Base-by-base conservation (phyloP, 2,113 vertebrate species). In the Pelmatolapia mariae region DNA sequence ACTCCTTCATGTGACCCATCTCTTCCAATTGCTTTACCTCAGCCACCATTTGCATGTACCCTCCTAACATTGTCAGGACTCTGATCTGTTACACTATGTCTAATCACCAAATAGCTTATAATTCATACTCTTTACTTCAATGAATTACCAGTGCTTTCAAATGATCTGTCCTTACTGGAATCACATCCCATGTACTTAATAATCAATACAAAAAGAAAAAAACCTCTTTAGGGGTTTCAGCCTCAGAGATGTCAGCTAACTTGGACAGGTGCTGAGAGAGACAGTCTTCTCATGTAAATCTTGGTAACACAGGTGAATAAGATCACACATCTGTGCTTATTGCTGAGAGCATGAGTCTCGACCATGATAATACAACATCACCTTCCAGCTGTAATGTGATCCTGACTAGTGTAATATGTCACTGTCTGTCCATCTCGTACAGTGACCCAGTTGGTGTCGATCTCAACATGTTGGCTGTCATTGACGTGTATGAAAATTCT, bases 401-500 rank as follows among this genome's bases (percentile, higher is more conserved):
- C 54, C 7, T 80, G 81, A 8, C 54, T 24, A 81, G 54, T 86
- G n/a, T 71, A 1, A 3, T 0, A 3, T 6, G 26, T 38, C 2
- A 4, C 1, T 1, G 2, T 53, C 43, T 91, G 57, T 29, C 88
- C 90, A 1, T 93, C 43, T 19, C 16, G 36, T 7, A 94, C 54
- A 12, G 9, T 59, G 54, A 95, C 45, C 9, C 8, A 4, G 0
- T 3, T 24, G 7, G 82, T 8, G 80, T 82, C 13, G 13, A 96
- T n/a, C 36, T 86, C 40, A 57, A 96, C 15, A 5, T 31, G 24
- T 10, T 80, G 38, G 18, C 88, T 52, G 18, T 45, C 10, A 8
- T 73, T 85, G 22, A 91, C 8, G 40, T 83, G 92, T 57, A 96
- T 81, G 31, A 45, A 36, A 10, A 97, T 95, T 50, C 15, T 52